Evolutionary conservation across 1,140 invertebrate genomes (phyloP).

Genomic region (Caenorhabditis latens): DNA sequence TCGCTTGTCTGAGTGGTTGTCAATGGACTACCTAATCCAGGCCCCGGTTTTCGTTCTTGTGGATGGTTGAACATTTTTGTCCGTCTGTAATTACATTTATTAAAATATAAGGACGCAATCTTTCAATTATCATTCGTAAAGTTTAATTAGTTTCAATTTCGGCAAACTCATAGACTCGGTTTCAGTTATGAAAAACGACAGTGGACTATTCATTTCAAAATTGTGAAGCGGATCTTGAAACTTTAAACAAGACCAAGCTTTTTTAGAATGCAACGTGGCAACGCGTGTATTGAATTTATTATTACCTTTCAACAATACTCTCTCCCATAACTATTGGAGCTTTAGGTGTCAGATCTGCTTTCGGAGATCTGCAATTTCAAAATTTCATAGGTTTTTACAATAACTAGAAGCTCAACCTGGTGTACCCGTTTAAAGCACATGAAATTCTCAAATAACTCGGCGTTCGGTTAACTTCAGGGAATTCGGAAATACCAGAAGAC

Average conservation of each 20-base stretch:
- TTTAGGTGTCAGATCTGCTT: conserved; percentile 25
- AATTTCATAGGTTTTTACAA: neutral
- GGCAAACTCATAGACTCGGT: too few relatives aligned
- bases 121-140: neutral
- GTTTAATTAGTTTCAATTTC: neutral
- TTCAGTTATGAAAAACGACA: too few relatives aligned
- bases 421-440: conserved; percentile 43
- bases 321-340: conserved; percentile 5
- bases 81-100: neutral
- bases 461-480: conserved; percentile 18
- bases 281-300: neutral
- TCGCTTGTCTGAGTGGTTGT: neutral
- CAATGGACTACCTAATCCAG: conserved; percentile 14
- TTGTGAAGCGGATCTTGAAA: too few relatives aligned
- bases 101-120: too few relatives aligned
- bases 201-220: too few relatives aligned
- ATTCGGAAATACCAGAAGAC: neutral
- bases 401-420: neutral
- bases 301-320: conserved; percentile 37
- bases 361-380: conserved; percentile 8
- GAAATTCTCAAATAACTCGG: conserved; percentile 39
- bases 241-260: too few relatives aligned
- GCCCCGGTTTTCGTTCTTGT: conserved; percentile 7
- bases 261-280: neutral
- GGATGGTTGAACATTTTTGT: conserved; percentile 22